Percentiles rank a stretch among this genome's conserved stretches.
These are phyloP conservation scores for Scrobipalpa atriplicella DNA, from an alignment of 2,888 invertebrate species.

Conservation along the genomic window DNA sequence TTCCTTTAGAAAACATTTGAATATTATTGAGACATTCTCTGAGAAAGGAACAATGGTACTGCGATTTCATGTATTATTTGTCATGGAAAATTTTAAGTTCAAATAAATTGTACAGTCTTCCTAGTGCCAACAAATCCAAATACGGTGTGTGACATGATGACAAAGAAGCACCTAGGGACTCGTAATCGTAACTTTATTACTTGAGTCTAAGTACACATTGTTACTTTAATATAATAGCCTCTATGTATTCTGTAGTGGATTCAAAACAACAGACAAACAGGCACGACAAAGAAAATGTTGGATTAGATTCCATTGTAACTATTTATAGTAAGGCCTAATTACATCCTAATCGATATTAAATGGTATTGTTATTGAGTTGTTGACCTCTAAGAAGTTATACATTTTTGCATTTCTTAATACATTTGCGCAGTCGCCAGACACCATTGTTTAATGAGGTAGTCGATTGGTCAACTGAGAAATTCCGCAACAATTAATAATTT, in stretches of 20 bases:
- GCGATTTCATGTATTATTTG: too few relatives aligned
- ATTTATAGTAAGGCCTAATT: slow-evolving; percentile 1
- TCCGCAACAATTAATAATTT: not conserved
- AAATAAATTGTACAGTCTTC: not conserved
- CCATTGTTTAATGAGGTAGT: not conserved
- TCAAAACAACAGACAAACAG: not conserved
- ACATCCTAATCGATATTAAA: not conserved
- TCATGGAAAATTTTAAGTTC: too few relatives aligned
- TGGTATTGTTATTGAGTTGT: slow-evolving; percentile 9
- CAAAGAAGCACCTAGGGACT: slow-evolving; percentile 3
- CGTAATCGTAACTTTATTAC: slow-evolving; percentile 1
- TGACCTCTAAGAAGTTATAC: not conserved
- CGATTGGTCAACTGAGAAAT: not conserved
- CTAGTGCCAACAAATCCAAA: not conserved
- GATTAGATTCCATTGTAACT: not conserved
- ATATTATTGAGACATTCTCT: too few relatives aligned
- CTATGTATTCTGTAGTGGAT: slow-evolving; percentile 5
- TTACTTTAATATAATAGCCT: slow-evolving; percentile 13
- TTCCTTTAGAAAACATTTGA: too few relatives aligned
- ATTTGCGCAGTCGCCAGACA: not conserved
- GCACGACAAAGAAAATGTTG: not conserved
- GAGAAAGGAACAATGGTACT: too few relatives aligned
- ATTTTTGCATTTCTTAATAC: not conserved
- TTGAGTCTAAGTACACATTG: slow-evolving; percentile 19
- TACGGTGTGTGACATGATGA: too few relatives aligned